Conservation (phyloP, 2,888 invertebrate genomes). For the Trachelus troglodyta region DNA sequence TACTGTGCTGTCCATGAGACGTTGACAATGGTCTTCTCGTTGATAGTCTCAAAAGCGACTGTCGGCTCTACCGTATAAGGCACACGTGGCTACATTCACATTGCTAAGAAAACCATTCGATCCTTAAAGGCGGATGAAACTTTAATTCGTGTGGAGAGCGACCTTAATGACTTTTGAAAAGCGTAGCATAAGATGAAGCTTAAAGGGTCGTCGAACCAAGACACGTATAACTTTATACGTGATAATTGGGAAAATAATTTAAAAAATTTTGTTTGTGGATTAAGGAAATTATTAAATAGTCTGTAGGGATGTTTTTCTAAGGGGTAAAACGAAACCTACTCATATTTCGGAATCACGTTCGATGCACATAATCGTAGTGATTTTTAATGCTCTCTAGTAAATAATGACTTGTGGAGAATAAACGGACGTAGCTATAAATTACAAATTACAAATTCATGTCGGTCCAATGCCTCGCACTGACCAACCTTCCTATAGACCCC, state of each 20-base stretch:
- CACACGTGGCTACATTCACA: conserved; percentile 7
- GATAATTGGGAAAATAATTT: neutral
- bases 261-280: neutral
- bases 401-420: conserved; percentile 41
- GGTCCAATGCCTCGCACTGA: conserved; percentile 2
- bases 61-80: conserved; percentile 51
- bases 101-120: neutral
- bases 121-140: neutral
- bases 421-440: conserved; percentile 44
- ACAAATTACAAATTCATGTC: conserved; percentile 50
- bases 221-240: conserved; percentile 21
- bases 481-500: conserved; percentile 30
- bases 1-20: conserved; percentile 56
- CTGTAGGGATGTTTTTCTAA: neutral
- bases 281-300: neutral
- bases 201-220: conserved; percentile 7
- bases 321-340: conserved; percentile 12
- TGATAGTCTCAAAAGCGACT: conserved; percentile 50
- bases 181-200: neutral
- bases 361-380: conserved; percentile 33
- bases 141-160: neutral
- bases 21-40: conserved; percentile 58
- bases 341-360: conserved; percentile 17
- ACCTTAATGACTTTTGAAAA: neutral
- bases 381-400: conserved; percentile 42